These are phyloP conservation scores for Ochotona curzoniae DNA, from an alignment of 2,113 vertebrate species.

Conservation along the genomic window DNA sequence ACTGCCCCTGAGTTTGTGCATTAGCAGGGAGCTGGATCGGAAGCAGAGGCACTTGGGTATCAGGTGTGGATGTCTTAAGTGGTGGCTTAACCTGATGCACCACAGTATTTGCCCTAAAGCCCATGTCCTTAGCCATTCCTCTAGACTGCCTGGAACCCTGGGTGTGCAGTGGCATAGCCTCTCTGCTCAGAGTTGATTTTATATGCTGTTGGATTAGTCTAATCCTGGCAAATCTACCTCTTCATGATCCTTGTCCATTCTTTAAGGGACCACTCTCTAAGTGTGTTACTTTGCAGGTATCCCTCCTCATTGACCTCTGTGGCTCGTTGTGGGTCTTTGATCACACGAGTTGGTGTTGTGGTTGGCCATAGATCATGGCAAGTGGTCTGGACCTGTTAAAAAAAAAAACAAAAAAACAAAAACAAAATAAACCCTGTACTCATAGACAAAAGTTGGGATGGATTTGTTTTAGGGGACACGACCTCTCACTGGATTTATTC, in stretches of 20 bases:
- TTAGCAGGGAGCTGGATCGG: too few relatives aligned
- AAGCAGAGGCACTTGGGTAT: too few relatives aligned
- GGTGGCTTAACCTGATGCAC: too few relatives aligned
- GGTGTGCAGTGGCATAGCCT: neutral
- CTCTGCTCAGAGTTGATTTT: neutral
- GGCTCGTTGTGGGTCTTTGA: neutral
- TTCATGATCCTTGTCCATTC: neutral
- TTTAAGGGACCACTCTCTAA: too few relatives aligned
- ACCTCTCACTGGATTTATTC: too few relatives aligned
- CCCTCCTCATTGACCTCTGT: neutral
- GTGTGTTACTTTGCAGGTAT: neutral
- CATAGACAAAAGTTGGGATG: neutral
- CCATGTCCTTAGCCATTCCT: neutral
- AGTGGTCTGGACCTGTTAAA: slow-evolving; percentile 31
- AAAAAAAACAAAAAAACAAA: neutral
- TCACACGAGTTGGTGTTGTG: slow-evolving; percentile 40
- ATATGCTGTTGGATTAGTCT: neutral
- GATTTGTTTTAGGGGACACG: too few relatives aligned
- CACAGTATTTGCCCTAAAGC: too few relatives aligned
- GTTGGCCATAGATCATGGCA: slow-evolving; percentile 35
- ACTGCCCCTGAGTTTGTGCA: too few relatives aligned
- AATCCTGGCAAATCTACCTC: neutral
- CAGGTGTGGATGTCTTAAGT: too few relatives aligned
- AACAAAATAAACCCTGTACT: too few relatives aligned
- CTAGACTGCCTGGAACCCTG: neutral